Conservation (phyloP, 2,797 vertebrate species). For the Sparus aurata region DNA sequence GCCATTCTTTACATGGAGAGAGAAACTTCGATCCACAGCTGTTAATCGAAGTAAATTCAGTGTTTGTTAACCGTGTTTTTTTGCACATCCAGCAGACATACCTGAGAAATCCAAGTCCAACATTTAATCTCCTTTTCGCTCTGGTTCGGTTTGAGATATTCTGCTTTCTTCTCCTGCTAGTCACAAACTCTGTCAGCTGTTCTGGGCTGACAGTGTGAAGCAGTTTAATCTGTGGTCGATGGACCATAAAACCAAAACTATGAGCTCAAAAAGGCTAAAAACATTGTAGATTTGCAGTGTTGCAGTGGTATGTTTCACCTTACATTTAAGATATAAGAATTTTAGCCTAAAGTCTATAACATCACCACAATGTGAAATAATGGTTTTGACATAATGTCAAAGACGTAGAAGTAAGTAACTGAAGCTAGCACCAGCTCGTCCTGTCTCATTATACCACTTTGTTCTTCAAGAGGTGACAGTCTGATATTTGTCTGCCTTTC, state of each 20-base stretch:
- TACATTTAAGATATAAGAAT: background rate
- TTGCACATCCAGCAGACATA: background rate
- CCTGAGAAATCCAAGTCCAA: background rate
- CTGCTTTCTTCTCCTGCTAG: background rate
- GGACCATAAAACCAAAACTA: background rate
- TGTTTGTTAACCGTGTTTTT: background rate
- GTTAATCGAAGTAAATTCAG: too few species aligned
- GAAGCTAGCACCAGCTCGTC: too few species aligned
- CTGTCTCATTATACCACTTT: too few species aligned
- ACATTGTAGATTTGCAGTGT: too few species aligned
- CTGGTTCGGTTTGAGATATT: background rate
- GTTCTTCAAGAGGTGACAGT: too few species aligned
- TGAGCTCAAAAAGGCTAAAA: background rate
- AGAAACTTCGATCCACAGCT: background rate
- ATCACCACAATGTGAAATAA: too few species aligned
- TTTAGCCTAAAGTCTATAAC: too few species aligned
- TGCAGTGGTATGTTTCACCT: background rate
- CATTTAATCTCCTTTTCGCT: background rate
- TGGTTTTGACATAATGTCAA: too few species aligned
- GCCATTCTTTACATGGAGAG: background rate
- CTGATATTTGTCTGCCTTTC: too few species aligned
- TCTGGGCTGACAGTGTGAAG: background rate
- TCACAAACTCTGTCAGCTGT: background rate
- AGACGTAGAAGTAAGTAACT: too few species aligned
- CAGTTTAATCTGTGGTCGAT: background rate